phyloP scores from a whole-genome alignment of 1,140 invertebrate genomes.

The Antheraea mylitta region DNA sequence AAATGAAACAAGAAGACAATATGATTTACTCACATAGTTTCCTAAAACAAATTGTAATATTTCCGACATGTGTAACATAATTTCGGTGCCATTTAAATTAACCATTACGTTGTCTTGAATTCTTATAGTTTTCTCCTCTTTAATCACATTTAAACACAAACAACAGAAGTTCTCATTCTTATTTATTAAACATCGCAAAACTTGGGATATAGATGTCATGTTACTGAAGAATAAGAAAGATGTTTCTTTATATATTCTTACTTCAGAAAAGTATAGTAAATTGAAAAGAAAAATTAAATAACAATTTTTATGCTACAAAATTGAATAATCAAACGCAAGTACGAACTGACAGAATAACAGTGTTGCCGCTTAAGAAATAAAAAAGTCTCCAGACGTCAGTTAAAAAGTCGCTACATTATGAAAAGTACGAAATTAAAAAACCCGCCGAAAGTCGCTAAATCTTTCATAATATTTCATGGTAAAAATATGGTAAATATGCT shows the following conservation, averaged over 20 bases:
- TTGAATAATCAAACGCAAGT: too few species aligned
- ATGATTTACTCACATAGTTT: constrained; percentile 32
- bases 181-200: constrained; percentile 38
- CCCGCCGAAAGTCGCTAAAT: too few species aligned
- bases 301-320: too few species aligned
- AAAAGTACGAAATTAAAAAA: too few species aligned
- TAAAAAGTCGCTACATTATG: too few species aligned
- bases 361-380: too few species aligned
- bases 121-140: constrained; percentile 6
- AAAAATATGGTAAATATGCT: too few species aligned
- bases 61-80: constrained; percentile 34
- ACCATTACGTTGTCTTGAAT: constrained; percentile 35
- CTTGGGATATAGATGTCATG: constrained; percentile 25
- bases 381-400: too few species aligned
- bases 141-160: constrained; percentile 34
- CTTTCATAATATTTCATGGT: too few species aligned
- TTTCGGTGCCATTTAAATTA: constrained; percentile 30
- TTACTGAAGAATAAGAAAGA: background rate
- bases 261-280: too few species aligned
- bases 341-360: too few species aligned
- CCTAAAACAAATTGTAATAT: constrained; percentile 37
- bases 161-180: constrained; percentile 45
- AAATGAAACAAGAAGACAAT: background rate
- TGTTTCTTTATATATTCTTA: background rate
- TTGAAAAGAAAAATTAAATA: too few species aligned